Base-by-base conservation (phyloP, 2,113 vertebrate genomes). In the Amphiprion percula region DNA sequence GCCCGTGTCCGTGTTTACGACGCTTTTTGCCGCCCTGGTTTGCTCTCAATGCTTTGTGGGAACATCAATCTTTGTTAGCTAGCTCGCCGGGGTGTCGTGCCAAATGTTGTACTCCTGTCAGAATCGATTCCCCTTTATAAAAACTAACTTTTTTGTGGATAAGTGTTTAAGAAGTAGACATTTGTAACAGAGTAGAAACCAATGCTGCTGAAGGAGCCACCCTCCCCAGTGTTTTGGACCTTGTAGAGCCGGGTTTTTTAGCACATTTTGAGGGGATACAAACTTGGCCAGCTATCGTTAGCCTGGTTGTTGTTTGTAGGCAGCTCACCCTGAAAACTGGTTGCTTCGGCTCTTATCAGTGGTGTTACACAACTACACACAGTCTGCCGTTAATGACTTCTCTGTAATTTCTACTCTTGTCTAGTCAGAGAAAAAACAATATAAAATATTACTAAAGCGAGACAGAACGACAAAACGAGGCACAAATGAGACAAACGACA, bases 31-130 rank as follows among this genome's bases (percentile, higher is more conserved):
- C 10, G 46, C 2, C 53, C 50, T 30, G 41, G 46, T 67, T 65
- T 37, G 60, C 30, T 65, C 68, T 52, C 26, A 50, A 33, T 26
- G 56, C 30, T 71, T 60, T 61, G 58, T 58, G 39, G 30, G 7
- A 10, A 59, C 52, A 24, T 28, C 52, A 56, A 54, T 79, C 68
- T 85, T 89, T 87, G 85, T 88, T 88, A 87, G 90, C 84, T 85
- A 80, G 80, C 91, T 82, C 56, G 44, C 76, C 81, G 66, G 77
- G 83, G 33, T 80, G 23, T 65, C 37, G 58, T 75, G 74, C 33
- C 75, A 83, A 30, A 55, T 64, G 37, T 23, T 12, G 53, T 55
- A 5, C 9, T 28, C 41, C 21, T 44, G 61, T 55, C 46, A 52
- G 23, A 58, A 23, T 9, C 0, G 0, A 26, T 3, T 46, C 2